Base-by-base conservation (phyloP, 2,888 invertebrate species). In the Hemithea aestivaria region DNA sequence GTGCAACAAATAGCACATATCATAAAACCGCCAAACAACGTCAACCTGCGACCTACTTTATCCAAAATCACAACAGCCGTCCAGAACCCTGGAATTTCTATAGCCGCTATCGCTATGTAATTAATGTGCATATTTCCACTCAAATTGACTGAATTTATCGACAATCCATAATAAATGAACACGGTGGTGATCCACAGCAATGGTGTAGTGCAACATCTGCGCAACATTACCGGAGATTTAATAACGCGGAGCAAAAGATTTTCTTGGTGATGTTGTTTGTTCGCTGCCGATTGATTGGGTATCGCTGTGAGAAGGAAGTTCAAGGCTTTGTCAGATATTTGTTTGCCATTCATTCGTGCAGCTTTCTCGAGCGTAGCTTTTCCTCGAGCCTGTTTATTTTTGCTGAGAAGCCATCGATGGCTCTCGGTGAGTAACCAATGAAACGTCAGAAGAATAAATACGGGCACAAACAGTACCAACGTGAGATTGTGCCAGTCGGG, bases 91-190 rank as follows among this genome's bases (percentile, higher is more conserved):
- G 94, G 94, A 49, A 94, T 90, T 68, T 94, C 94, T 20, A 92
- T 88, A 20, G 89, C 70, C 5, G 89, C 81, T 5, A 89, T 89
- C 16, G 90, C 73, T 29, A 93, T 90, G 60, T 94, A 95, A 72
- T 94, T 95, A 6, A 92, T 61, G 66, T 94, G 93, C 66, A 91
- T 92, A 68, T 94, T 91, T 3, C 94, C 94, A 26, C 91, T 89
- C 44, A 95, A 77, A 27, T 90, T 88, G 3, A 94, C 93, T 0
- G 94, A 91, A 73, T 93, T 94, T 33, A 95, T 83, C 7, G 93
- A 93, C 39, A 95, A 74, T 0, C 95, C 95, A 56, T 94, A 95
- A 68, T 93, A 95, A 30, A 94, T 91, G 48, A 95, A 91, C 0
- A 93, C 91, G 51, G 92, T 93, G 1, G 93, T 91, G 28, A 93